Evolutionary conservation across 2,888 invertebrate genomes (phyloP).

Genomic region (Slavum lentiscoides): DNA sequence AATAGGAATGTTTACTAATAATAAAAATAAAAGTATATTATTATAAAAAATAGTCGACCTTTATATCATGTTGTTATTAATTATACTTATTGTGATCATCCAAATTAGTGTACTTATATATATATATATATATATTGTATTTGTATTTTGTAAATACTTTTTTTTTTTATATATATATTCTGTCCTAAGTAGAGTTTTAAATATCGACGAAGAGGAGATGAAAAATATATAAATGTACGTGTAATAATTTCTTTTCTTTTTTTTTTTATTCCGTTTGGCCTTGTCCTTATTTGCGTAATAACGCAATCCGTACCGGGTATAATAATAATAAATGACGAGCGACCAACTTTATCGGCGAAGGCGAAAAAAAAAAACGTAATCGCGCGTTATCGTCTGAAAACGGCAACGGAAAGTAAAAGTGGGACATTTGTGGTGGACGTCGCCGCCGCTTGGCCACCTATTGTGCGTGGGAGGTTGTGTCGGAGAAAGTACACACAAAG

Average conservation of each 20-base stretch:
- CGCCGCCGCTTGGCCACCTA: too few species aligned
- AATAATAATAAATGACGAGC: neutral
- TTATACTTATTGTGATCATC: slow-evolving; percentile 52
- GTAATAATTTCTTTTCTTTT: slow-evolving; percentile 3
- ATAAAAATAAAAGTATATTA: slow-evolving; percentile 5
- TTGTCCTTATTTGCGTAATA: slow-evolving; percentile 44
- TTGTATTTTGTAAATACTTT: slow-evolving; percentile 53
- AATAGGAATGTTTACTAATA: slow-evolving; percentile 49
- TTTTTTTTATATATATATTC: slow-evolving; percentile 43
- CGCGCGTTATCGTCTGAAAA: too few species aligned
- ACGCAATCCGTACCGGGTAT: slow-evolving; percentile 7
- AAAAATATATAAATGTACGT: slow-evolving; percentile 52
- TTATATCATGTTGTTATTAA: slow-evolving; percentile 54
- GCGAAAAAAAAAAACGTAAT: too few species aligned
- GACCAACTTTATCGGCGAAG: too few species aligned
- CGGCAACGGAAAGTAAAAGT: too few species aligned
- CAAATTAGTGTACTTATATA: slow-evolving; percentile 53
- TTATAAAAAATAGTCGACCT: slow-evolving; percentile 42
- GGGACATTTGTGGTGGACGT: too few species aligned
- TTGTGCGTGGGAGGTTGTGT: too few species aligned
- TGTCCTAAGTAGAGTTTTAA: slow-evolving; percentile 53
- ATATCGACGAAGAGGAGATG: slow-evolving; percentile 44
- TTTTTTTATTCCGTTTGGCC: slow-evolving; percentile 9
- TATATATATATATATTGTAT: slow-evolving; percentile 43
- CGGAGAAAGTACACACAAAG: too few species aligned